Percentiles rank a stretch among this genome's conserved stretches.
Conservation (phyloP, 2,888 invertebrate species). For the Pterostichus madidus region DNA sequence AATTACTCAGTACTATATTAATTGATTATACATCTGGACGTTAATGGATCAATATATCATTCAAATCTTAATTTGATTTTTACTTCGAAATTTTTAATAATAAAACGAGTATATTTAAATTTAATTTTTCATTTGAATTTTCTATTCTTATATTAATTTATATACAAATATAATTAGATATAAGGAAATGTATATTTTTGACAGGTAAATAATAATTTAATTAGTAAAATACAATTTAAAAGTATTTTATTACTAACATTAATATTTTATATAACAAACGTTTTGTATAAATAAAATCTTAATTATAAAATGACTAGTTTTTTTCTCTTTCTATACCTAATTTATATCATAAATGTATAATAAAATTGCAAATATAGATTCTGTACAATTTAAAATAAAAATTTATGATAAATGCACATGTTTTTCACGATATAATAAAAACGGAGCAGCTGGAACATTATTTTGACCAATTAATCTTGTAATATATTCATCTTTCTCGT, state of each 20-base stretch:
- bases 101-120: too few relatives aligned
- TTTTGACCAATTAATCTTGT: conserved; percentile 70
- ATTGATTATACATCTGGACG: too few relatives aligned
- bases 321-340: background rate
- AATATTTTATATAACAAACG: conserved; percentile 4
- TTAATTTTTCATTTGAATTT: too few relatives aligned
- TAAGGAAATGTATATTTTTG: too few relatives aligned
- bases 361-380: too few relatives aligned
- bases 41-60: too few relatives aligned
- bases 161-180: too few relatives aligned
- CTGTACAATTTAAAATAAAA: background rate
- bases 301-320: conserved; percentile 31
- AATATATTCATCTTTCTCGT: conserved; percentile 77
- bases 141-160: too few relatives aligned
- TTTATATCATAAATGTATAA: background rate
- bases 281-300: conserved; percentile 22
- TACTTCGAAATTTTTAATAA: too few relatives aligned
- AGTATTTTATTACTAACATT: conserved; percentile 12
- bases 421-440: conserved; percentile 75
- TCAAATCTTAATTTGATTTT: too few relatives aligned
- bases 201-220: background rate
- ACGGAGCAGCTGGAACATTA: conserved; percentile 73
- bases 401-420: conserved; percentile 68
- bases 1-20: too few relatives aligned
- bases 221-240: background rate